phyloP scores from a whole-genome alignment of 2,888 invertebrate species.

The Caenorhabditis sp. region DNA sequence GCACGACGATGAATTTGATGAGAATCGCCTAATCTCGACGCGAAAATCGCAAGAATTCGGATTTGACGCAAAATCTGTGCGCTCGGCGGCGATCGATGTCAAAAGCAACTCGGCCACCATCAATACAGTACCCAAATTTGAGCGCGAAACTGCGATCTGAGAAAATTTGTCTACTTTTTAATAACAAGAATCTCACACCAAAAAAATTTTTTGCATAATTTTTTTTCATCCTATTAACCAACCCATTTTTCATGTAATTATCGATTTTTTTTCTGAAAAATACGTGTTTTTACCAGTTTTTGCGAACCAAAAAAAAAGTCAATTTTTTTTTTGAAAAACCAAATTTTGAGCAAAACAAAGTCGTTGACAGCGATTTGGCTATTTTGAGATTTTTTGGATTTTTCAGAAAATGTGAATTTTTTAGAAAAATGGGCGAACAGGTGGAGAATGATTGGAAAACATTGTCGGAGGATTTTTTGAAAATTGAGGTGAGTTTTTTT shows the following conservation, averaged over 20 bases:
- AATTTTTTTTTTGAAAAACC: neutral
- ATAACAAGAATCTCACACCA: neutral
- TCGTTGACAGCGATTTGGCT: neutral
- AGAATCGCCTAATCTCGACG: neutral
- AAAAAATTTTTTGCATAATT: conserved; percentile 4
- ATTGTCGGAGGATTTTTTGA: conserved; percentile 43
- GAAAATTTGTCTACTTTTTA: neutral
- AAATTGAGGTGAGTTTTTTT: conserved; percentile 43
- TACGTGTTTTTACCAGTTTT: conserved; percentile 10
- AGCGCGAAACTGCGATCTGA: conserved; percentile 68
- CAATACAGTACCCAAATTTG: conserved; percentile 54
- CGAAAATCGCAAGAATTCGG: conserved; percentile 1
- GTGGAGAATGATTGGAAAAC: conserved; percentile 43
- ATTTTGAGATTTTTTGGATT: neutral
- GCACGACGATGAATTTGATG: conserved; percentile 7
- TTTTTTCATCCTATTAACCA: neutral
- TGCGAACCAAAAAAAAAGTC: neutral
- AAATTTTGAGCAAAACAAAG: too few relatives aligned
- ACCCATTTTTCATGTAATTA: conserved; percentile 2
- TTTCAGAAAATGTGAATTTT: conserved; percentile 6
- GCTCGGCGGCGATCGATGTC: conserved; percentile 9
- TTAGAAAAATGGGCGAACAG: conserved; percentile 20
- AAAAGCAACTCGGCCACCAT: conserved; percentile 45
- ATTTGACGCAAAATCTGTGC: conserved; percentile 10
- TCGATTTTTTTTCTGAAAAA: neutral